Percentiles rank a stretch among this genome's conserved stretches.
Evolutionary conservation across 2,797 vertebrate genomes (phyloP).

Genomic region (Alcedo atthis): DNA sequence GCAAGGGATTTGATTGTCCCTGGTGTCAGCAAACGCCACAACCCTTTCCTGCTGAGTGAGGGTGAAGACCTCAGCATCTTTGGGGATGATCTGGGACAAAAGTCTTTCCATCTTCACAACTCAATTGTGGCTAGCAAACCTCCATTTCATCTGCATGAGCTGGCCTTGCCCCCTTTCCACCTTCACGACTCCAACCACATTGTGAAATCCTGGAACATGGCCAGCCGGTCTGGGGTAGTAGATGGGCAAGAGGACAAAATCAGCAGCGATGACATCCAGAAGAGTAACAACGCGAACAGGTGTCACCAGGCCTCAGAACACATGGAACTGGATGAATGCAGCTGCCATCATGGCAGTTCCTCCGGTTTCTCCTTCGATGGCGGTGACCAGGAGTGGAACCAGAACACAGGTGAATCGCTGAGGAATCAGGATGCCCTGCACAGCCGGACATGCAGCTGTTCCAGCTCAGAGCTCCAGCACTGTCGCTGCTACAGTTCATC

Average conservation of each 20-base stretch:
- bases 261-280: constrained; percentile 64
- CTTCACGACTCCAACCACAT: constrained; percentile 63
- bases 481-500: constrained; percentile 87
- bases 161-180: constrained; percentile 72
- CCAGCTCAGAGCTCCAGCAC: constrained; percentile 76
- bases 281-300: constrained; percentile 33
- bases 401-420: constrained; percentile 77
- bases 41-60: constrained; percentile 89
- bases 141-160: constrained; percentile 76
- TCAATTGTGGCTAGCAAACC: constrained; percentile 65
- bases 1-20: constrained; percentile 63
- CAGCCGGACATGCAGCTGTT: constrained; percentile 79
- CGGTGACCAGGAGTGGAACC: constrained; percentile 90
- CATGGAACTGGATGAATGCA: constrained; percentile 84
- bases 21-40: constrained; percentile 79
- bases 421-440: constrained; percentile 74
- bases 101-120: constrained; percentile 88
- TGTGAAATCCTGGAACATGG: constrained; percentile 78
- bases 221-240: constrained; percentile 69
- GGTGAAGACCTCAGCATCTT: constrained; percentile 79
- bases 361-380: constrained; percentile 89
- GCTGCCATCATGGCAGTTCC: constrained; percentile 81
- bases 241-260: constrained; percentile 78
- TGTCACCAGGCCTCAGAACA: constrained; percentile 72
- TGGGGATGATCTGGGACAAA: constrained; percentile 67